Percentiles rank a stretch among this genome's conserved stretches.
phyloP scores from a whole-genome alignment of 2,888 invertebrate species.

The Kryphioiulus occultus region DNA sequence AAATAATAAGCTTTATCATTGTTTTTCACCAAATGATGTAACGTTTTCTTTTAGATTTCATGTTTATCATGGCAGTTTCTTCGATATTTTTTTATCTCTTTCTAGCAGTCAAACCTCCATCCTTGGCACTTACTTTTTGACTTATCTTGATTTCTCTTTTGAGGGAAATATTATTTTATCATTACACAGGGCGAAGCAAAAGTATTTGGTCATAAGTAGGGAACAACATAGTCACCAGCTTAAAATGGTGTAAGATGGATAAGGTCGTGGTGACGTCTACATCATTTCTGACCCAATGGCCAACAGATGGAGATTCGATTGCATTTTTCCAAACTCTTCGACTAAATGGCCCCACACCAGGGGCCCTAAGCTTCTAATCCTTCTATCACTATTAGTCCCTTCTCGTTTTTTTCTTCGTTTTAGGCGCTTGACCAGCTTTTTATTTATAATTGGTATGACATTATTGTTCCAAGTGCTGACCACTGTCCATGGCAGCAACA shows the following conservation, averaged over 20 bases:
- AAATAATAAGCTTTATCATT: not conserved
- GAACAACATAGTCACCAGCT: too few relatives aligned
- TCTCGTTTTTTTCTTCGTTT: not conserved
- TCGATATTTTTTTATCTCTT: not conserved
- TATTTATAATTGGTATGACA: not conserved
- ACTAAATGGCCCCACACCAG: not conserved
- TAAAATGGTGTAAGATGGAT: too few relatives aligned
- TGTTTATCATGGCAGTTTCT: not conserved
- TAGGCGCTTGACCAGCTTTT: conserved; percentile 22
- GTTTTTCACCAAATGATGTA: not conserved
- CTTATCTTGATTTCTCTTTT: not conserved
- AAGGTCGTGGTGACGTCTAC: too few relatives aligned
- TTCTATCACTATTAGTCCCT: not conserved
- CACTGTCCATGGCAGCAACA: conserved; percentile 34
- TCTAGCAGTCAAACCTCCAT: conserved; percentile 5
- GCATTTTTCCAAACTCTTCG: not conserved
- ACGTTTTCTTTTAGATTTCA: not conserved
- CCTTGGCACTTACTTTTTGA: not conserved
- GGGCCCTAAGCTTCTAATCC: not conserved
- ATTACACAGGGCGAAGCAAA: not conserved
- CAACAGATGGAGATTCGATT: not conserved
- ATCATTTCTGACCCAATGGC: too few relatives aligned
- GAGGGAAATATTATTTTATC: not conserved
- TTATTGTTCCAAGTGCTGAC: conserved; percentile 40
- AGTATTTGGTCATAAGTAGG: too few relatives aligned